Base-by-base conservation (phyloP, 2,888 invertebrate species). In the Apamea monoglypha region DNA sequence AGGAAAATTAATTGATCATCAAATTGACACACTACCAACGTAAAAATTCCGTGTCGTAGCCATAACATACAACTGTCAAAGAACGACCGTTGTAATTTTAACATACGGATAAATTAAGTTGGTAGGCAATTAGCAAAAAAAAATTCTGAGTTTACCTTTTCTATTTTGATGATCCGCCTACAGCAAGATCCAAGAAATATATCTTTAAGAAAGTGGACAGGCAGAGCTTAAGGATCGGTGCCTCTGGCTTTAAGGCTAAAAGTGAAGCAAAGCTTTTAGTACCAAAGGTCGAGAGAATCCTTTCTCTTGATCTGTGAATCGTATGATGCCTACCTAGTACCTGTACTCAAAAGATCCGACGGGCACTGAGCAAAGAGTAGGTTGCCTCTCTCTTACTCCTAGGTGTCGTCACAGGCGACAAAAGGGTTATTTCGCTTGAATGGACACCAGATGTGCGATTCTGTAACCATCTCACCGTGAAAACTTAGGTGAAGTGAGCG, bases 281-380 rank as follows among this genome's bases (percentile, higher is more conserved):
- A n/a, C 1, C 29, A 47, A 63, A 50, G 6, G 25, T 18, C 18
- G 56, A 16, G 32, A 44, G 8, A 56, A 44, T n/a, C 18, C 10
- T 6, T 21, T 61, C 47, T 47, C 21, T 77, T 76, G 47, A 29
- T 63, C 61, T 63, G 12, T 63, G 29, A 76, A 40, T 63, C 1
- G 7, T 56, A 36, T 74, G n/a, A n/a, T 56, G 3, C 12, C 6
- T 36, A 40, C 12, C 18, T 18, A n/a, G n/a, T 56, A 12, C 56
- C 25, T 56, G 63, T 63, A 32, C 21, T 21, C 32, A 63, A 32
- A 32, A 32, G 10, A 10, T 63, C 32, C 1, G 63, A 64, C 32
- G 10, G 14, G 29, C 2, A 14, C 12, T 6, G 12, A n/a, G 12
- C 4, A 56, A 61, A 56, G 36, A 59, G 71, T 21, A 32, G 25